Conservation (phyloP, 2,888 invertebrate genomes). For the Mythimna ferrago region DNA sequence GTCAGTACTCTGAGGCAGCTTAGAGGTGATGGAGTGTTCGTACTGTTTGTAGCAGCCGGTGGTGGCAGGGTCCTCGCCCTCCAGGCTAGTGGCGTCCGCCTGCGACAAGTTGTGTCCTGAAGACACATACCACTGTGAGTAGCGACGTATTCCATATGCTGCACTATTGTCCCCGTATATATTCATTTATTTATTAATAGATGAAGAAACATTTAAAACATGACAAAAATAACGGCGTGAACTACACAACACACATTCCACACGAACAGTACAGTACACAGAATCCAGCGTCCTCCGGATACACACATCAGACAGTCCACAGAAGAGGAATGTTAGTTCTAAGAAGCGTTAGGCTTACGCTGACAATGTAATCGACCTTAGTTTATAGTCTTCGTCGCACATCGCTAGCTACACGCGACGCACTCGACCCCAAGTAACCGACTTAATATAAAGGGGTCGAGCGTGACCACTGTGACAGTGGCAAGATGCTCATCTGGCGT, state of each 20-base stretch:
- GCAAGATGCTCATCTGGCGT: conserved; percentile 90
- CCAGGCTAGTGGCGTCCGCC: conserved; percentile 96
- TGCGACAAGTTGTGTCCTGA: conserved; percentile 98
- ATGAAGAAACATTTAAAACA: conserved; percentile 78
- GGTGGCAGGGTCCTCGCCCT: conserved; percentile 94
- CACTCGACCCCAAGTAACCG: conserved; percentile 87
- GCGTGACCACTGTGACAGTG: conserved; percentile 87
- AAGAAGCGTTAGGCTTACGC: conserved; percentile 90
- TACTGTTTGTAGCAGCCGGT: conserved; percentile 95
- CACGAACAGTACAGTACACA: conserved; percentile 87
- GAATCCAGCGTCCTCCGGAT: conserved; percentile 89
- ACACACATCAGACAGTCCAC: conserved; percentile 88
- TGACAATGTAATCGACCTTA: conserved; percentile 89
- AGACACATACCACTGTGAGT: conserved; percentile 89
- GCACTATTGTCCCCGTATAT: conserved; percentile 72
- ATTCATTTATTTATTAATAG: conserved; percentile 66
- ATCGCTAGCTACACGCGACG: conserved; percentile 89
- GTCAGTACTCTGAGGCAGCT: conserved; percentile 81
- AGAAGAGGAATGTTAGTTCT: conserved; percentile 84
- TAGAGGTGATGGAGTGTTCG: conserved; percentile 92
- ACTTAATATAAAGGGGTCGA: conserved; percentile 86
- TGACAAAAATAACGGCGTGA: conserved; percentile 84
- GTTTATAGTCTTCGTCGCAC: conserved; percentile 89
- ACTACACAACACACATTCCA: conserved; percentile 89
- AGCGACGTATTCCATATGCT: conserved; percentile 81